Conservation (phyloP, 2,797 vertebrate species). For the Rhyacichthys aspro region DNA sequence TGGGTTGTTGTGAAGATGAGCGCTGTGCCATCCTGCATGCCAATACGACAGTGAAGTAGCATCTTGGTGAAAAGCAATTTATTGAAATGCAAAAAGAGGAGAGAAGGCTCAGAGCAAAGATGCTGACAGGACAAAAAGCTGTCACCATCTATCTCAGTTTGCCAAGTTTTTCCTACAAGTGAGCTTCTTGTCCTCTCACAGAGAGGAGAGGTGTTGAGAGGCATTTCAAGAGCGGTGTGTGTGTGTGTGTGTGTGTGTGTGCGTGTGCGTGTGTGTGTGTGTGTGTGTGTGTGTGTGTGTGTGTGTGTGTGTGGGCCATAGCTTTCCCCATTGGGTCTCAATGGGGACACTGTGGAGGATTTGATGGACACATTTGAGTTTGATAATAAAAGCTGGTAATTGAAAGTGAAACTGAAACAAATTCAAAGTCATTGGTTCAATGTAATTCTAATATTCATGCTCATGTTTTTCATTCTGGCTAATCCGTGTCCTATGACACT, state of each 20-base stretch:
- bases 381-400: slow-evolving; percentile 60
- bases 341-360: slow-evolving; percentile 30
- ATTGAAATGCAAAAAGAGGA: slow-evolving; percentile 75
- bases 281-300: no score
- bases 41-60: slow-evolving; percentile 72
- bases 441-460: slow-evolving; percentile 68
- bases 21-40: slow-evolving; percentile 63
- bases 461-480: slow-evolving; percentile 69
- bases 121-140: slow-evolving; percentile 78
- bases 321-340: slow-evolving; percentile 17
- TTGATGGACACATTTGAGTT: slow-evolving; percentile 62
- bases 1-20: slow-evolving; percentile 58
- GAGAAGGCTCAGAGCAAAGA: slow-evolving; percentile 60
- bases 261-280: no score
- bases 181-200: slow-evolving; percentile 49
- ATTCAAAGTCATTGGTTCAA: slow-evolving; percentile 69
- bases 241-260: slow-evolving; percentile 13
- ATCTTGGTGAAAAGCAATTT: slow-evolving; percentile 71
- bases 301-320: no score
- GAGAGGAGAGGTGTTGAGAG: slow-evolving; percentile 47
- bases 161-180: slow-evolving; percentile 66
- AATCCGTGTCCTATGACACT: slow-evolving; percentile 74
- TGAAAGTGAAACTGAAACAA: slow-evolving; percentile 65
- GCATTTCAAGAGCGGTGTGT: slow-evolving; percentile 48
- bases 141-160: slow-evolving; percentile 73